These are phyloP conservation scores for Stigmatopora argus DNA, from an alignment of 2,113 vertebrate genomes.

Conservation along the genomic window DNA sequence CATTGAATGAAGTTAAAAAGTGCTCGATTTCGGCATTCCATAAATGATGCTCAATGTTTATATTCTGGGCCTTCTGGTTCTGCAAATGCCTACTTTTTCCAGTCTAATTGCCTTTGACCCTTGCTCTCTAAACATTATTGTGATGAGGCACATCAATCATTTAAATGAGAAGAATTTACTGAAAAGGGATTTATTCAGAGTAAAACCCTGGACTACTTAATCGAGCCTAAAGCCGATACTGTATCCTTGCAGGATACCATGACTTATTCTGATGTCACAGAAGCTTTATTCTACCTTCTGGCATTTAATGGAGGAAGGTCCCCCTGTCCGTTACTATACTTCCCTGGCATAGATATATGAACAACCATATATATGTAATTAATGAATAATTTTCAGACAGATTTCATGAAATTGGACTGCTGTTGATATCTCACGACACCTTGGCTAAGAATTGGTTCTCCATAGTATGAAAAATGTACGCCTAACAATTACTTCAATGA, in stretches of 20 bases:
- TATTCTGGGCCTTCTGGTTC: not conserved
- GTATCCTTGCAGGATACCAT: not conserved
- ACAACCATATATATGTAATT: not conserved
- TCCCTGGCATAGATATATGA: not conserved
- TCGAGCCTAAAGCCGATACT: not conserved
- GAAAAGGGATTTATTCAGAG: not conserved
- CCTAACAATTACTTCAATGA: not conserved
- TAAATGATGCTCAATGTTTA: not conserved
- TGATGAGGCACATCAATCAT: not conserved
- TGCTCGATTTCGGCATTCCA: slow-evolving; percentile 2
- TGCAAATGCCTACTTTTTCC: not conserved
- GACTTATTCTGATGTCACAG: not conserved
- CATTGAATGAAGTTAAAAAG: slow-evolving; percentile 32
- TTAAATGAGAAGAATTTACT: not conserved
- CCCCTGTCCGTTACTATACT: no score
- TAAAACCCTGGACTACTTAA: not conserved
- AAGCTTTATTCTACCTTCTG: not conserved
- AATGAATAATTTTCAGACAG: not conserved
- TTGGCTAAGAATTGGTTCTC: not conserved
- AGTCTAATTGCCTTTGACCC: not conserved
- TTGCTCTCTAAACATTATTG: not conserved
- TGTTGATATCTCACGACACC: not conserved
- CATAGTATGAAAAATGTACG: not conserved
- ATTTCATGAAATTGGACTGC: no score
- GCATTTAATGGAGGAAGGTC: no score